Base-by-base conservation (phyloP, 2,888 invertebrate genomes). In the Dasysyrphus albostriatus region DNA sequence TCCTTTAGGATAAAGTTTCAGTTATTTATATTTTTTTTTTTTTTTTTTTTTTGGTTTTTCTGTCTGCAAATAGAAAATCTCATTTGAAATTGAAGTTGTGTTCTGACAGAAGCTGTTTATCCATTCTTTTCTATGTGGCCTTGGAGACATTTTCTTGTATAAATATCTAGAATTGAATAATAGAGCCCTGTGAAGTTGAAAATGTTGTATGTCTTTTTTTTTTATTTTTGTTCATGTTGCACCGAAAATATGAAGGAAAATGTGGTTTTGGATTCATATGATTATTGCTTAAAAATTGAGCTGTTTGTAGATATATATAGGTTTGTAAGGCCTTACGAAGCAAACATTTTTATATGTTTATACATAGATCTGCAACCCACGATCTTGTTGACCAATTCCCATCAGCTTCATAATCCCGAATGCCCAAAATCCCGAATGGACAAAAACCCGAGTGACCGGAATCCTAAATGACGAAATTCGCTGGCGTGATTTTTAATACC, bases 21-120 rank as follows among this genome's bases (percentile, higher is more conserved):
- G 19, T 49, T 67, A 49, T 49, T n/a, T 49, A 16, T 29, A 58
- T 44, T 47, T 4, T 32, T 19, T 44, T 73, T 44, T 44, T 42
- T 37, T 76, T 32, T 37, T 44, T 67, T 37, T 49, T 3, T 54
- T 39, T 70, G 32, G 44, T 19, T n/a, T 65, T 56, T 73, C 56
- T 65, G 76, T 81, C 70, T 69, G 81, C 70, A 81, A 81, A 81
- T 81, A 81, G 69, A 76, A 76, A 76, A 81, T 76, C 81, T 76
- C 76, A 81, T 81, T 81, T 81, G 63, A 70, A 76, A 81, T 76
- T 70, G 81, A 63, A 81, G 76, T 78, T 70, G 44, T 78, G 34
- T 63, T 70, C 54, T 76, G 81, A 70, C 69, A 81, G 81, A 63
- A 75, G 69, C 75, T 67, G 65, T 67, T 80, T 80, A 80, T 73